Percentiles rank a stretch among this genome's conserved stretches.
Evolutionary conservation across 2,113 vertebrate genomes (phyloP).

Genomic region (Lathamus discolor): DNA sequence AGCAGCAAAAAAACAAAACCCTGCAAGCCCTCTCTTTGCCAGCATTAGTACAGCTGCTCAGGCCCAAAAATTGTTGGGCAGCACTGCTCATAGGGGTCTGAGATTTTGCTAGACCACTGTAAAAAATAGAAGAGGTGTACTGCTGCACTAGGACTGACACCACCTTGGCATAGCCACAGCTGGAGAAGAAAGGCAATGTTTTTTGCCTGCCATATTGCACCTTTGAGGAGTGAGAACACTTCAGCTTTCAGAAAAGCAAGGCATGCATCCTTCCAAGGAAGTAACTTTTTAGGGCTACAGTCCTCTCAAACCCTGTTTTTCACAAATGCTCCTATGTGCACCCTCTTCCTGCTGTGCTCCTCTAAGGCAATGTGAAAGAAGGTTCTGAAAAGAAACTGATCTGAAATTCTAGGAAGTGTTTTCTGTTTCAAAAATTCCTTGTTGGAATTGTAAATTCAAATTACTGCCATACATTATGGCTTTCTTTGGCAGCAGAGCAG

Average conservation of each 20-base stretch:
- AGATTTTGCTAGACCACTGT: background rate
- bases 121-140: background rate
- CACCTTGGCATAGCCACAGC: background rate
- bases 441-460: background rate
- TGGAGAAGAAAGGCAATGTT: background rate
- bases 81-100: background rate
- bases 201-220: background rate
- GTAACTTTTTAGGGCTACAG: background rate
- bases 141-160: background rate
- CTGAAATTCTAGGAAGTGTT: background rate
- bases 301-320: background rate
- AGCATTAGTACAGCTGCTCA: background rate
- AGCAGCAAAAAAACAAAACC: background rate
- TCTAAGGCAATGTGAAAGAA: background rate
- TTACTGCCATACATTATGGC: background rate
- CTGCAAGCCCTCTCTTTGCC: background rate
- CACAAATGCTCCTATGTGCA: background rate
- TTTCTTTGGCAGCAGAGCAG: background rate
- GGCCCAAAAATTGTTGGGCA: fast-evolving
- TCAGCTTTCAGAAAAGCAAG: background rate
- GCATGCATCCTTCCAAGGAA: background rate
- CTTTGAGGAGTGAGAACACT: background rate
- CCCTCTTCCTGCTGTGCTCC: background rate
- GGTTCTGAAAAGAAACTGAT: background rate
- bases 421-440: background rate